phyloP scores from a whole-genome alignment of 2,888 invertebrate species.

The Cerastoderma edule region DNA sequence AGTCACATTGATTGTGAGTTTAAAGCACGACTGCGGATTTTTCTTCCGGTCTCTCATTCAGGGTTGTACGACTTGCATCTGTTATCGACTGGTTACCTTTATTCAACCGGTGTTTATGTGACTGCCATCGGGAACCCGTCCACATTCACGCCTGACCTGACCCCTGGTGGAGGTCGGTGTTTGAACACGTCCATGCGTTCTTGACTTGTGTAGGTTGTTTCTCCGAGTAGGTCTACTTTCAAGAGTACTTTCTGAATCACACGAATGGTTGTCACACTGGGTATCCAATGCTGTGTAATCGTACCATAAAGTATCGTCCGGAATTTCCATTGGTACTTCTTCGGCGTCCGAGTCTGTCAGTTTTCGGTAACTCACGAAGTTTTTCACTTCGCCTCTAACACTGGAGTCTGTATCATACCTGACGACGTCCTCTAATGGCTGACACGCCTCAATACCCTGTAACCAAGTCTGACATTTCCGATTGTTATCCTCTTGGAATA shows the following conservation, averaged over 20 bases:
- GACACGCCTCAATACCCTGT: conserved; percentile 75
- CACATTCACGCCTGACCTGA: background rate
- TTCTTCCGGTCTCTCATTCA: too few relatives aligned
- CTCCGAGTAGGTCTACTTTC: conserved; percentile 20
- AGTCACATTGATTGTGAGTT: too few relatives aligned
- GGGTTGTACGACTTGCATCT: too few relatives aligned
- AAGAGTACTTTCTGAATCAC: conserved; percentile 58
- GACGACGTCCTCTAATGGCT: conserved; percentile 74
- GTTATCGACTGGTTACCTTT: too few relatives aligned
- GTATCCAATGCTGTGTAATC: conserved; percentile 58
- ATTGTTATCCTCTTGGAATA: conserved; percentile 76
- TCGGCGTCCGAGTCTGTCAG: conserved; percentile 50
- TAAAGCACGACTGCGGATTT: too few relatives aligned
- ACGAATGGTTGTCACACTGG: conserved; percentile 44
- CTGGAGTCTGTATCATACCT: conserved; percentile 62
- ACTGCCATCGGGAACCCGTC: background rate
- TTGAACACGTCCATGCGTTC: conserved; percentile 22
- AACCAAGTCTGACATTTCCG: conserved; percentile 79
- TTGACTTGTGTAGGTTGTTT: conserved; percentile 30
- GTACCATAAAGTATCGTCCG: conserved; percentile 68
- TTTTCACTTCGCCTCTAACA: conserved; percentile 9
- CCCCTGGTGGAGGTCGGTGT: conserved; percentile 4
- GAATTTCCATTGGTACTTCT: conserved; percentile 70
- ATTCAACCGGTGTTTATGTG: conserved; percentile 23
- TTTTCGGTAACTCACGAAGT: conserved; percentile 14